Base-by-base conservation (phyloP, 2,113 vertebrate genomes). In the Mugil cephalus region DNA sequence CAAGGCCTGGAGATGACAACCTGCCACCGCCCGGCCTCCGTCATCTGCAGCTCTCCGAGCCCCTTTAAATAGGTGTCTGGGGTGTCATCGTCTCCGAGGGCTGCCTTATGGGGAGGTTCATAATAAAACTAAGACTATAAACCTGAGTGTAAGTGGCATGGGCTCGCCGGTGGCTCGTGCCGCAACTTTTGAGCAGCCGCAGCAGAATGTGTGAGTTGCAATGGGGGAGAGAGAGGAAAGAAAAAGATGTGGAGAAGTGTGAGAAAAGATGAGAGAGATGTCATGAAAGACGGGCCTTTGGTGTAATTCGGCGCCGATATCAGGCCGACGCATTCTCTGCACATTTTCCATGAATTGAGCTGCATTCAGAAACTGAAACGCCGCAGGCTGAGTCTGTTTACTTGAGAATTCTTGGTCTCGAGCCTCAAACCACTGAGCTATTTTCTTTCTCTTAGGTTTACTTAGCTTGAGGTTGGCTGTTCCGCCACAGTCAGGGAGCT, bases 41-140 rank as follows among this genome's bases (percentile, higher is more conserved):
- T 91, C 88, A 89, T 89, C 81, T 81, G 84, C 77, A 76, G 80
- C 80, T 87, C 74, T 83, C 88, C 72, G 76, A 76, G 66, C 69
- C 74, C 68, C 76, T 74, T 85, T 84, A 84, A 89, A 92, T 89
- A 87, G 78, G 83, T 89, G 89, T 91, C 88, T 90, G 53, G 87
- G 84, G 86, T 85, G 86, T 90, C 83, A 86, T 91, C 53, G 66
- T 90, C 89, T 90, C 87, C 50, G 71, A 87, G 87, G 80, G 88
- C 87, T 80, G 84, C 88, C 92, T 87, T 81, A 69, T 87, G 71
- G 89, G 82, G 53, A 88, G 84, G 72, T 77, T 76, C 83, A 87
- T 86, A 87, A 88, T 89, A 91, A 88, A 90, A 87, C 75, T 64
- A 72, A 46, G 85, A 82, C 69, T 72, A 87, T 88, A 89, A 89